Base-by-base conservation (phyloP, 1,140 invertebrate genomes). In the Euura lappo region DNA sequence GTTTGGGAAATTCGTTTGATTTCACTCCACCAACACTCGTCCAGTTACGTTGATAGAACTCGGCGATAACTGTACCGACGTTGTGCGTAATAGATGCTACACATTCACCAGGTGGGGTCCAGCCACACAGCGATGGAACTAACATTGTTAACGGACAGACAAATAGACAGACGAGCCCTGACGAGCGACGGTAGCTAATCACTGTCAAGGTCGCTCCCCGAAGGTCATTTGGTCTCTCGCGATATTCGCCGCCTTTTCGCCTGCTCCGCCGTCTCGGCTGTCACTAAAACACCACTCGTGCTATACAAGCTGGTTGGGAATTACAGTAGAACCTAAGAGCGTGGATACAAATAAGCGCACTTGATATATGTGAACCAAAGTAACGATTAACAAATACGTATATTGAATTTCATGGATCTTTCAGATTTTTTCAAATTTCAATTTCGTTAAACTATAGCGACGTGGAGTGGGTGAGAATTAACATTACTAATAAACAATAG, bases 201-300 rank as follows among this genome's bases (percentile, higher is more conserved):
- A 84, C 87, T 88, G 86, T 87, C 87, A 88, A 88, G 86, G 84
- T 88, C 86, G 80, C 86, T 87, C 86, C 83, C 87, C 83, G 86
- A 87, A 85, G 86, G 87, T 88, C 86, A 88, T 87, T 88, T 87
- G 84, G 85, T 87, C 84, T 88, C 87, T 82, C 87, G 86, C 75
- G 85, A 87, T 87, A 87, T 87, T 86, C 85, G 84, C 80, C 87
- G 86, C 81, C 87, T 83, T 83, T 87, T 88, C 74, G 85, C 83
- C 78, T 88, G 87, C 78, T 87, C 85, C 78, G 85, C 85, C 75
- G 84, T 83, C 79, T 87, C 87, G 75, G 86, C 83, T 80, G 85
- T 87, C 85, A 86, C 87, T 88, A 87, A 86, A 88, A 88, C 84
- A 87, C 87, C 82, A 82, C 85, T 86, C 82, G 82, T 85, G 84